These are phyloP conservation scores for Rhagonycha lutea DNA, from an alignment of 2,888 invertebrate species.

Conservation along the genomic window DNA sequence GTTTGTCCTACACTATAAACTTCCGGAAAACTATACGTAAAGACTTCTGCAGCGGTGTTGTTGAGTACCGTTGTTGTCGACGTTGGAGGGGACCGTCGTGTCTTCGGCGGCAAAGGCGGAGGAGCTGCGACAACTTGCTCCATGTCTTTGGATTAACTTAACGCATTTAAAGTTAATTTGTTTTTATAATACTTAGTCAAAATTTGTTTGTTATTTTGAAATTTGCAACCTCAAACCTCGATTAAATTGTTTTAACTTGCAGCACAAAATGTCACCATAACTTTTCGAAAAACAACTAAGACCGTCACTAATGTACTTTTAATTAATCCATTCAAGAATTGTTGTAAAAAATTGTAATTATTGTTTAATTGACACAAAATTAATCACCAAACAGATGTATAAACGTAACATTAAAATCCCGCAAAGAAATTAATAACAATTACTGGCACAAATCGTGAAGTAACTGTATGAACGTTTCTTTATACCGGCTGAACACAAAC, in stretches of 20 bases:
- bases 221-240: neutral
- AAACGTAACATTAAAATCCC: conserved; percentile 11
- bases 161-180: conserved; percentile 14
- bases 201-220: neutral
- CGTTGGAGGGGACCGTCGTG: conserved; percentile 48
- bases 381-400: conserved; percentile 8
- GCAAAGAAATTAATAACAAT: conserved; percentile 25
- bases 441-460: conserved; percentile 37
- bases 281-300: neutral
- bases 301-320: neutral
- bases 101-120: conserved; percentile 63
- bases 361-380: conserved; percentile 1
- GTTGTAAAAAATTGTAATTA: neutral
- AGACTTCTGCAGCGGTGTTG: conserved; percentile 44
- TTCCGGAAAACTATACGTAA: conserved; percentile 49
- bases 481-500: conserved; percentile 38
- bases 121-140: conserved; percentile 61
- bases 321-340: neutral
- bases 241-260: neutral
- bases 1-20: conserved; percentile 27
- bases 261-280: neutral
- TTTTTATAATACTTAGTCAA: neutral
- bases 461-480: conserved; percentile 40
- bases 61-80: conserved; percentile 58
- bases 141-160: conserved; percentile 51